phyloP scores from a whole-genome alignment of 1,140 invertebrate species.

The Atta texana region DNA sequence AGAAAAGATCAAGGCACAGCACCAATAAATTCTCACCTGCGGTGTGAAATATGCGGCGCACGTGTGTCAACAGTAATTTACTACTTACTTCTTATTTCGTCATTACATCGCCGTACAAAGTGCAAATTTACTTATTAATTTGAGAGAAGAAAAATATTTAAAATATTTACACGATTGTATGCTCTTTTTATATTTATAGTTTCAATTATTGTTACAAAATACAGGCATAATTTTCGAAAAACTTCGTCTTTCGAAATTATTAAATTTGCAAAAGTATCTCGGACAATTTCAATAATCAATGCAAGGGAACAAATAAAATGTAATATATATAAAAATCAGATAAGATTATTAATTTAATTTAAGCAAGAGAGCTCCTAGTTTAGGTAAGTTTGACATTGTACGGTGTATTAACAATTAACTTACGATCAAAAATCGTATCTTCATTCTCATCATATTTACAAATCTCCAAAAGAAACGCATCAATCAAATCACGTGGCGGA shows the following conservation, averaged over 20 bases:
- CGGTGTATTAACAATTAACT: slow-evolving; percentile 43
- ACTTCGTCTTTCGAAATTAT: too few relatives aligned
- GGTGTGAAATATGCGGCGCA: slow-evolving; percentile 64
- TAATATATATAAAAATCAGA: background rate
- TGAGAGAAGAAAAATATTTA: background rate
- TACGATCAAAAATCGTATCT: slow-evolving; percentile 78
- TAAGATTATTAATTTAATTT: background rate
- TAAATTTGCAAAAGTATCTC: background rate
- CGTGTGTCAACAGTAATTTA: background rate
- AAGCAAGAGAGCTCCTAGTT: background rate
- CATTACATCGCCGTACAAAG: background rate
- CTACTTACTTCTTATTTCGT: background rate
- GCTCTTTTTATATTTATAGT: background rate
- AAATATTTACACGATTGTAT: background rate
- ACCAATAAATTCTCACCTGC: slow-evolving; percentile 89
- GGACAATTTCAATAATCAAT: background rate
- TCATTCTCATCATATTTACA: slow-evolving; percentile 16
- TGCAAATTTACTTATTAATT: slow-evolving; percentile 4
- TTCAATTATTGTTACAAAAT: background rate
- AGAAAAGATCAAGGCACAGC: slow-evolving; percentile 90
- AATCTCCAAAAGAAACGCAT: slow-evolving; percentile 89
- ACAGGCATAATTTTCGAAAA: background rate
- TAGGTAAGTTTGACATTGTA: background rate
- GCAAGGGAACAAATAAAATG: background rate
- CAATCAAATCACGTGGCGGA: slow-evolving; percentile 90